These are phyloP conservation scores for Okamejei kenojei DNA, from an alignment of 2,797 vertebrate genomes.

Conservation along the genomic window DNA sequence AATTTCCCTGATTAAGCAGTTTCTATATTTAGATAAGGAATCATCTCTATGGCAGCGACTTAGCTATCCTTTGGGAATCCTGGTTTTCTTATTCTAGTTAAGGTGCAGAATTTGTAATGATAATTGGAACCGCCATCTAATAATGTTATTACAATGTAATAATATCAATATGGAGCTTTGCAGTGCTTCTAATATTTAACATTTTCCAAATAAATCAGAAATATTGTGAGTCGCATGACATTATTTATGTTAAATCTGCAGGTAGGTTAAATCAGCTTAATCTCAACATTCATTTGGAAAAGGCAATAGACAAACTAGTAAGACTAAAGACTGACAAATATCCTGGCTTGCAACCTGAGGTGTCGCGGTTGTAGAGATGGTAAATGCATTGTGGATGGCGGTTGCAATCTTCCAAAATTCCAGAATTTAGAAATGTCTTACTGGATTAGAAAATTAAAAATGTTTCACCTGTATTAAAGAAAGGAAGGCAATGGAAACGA, in stretches of 20 bases:
- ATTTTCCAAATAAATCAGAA: neutral
- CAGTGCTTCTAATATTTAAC: neutral
- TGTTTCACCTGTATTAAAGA: too few species aligned
- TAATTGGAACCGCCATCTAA: conserved; percentile 53
- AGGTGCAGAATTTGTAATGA: conserved; percentile 51
- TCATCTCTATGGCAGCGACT: conserved; percentile 58
- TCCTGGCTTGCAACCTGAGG: neutral
- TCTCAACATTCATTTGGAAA: neutral
- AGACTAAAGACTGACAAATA: too few species aligned
- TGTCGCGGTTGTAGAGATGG: neutral
- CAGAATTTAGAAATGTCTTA: neutral
- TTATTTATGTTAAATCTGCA: neutral
- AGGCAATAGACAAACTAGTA: too few species aligned
- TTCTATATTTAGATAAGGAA: conserved; percentile 63
- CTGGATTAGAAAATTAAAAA: too few species aligned
- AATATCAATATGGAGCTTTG: neutral
- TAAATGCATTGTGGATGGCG: neutral
- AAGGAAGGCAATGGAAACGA: too few species aligned
- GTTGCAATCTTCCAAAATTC: neutral
- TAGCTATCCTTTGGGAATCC: conserved; percentile 55
- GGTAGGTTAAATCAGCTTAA: neutral
- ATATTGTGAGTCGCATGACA: neutral
- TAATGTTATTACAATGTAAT: neutral
- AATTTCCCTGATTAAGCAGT: conserved; percentile 53
- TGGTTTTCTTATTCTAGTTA: conserved; percentile 54